A percentile compares a stretch with the other conserved stretches of the same genome.
These are phyloP conservation scores for Gyrodactylus bullatarudis DNA, from an alignment of 1,140 invertebrate species.

Conservation along the genomic window DNA sequence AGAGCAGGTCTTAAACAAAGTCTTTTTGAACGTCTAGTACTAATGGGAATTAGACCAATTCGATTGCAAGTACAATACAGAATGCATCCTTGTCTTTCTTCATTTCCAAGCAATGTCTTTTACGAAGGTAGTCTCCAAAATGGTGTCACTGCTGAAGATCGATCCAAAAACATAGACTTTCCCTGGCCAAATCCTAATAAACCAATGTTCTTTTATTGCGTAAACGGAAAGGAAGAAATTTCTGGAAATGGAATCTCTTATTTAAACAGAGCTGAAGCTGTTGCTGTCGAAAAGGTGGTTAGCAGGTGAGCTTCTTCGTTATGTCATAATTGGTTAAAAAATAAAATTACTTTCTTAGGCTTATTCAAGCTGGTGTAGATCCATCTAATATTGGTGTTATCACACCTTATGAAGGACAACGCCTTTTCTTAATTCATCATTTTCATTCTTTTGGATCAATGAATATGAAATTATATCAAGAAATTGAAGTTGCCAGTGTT, in stretches of 20 bases:
- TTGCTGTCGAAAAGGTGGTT: conserved; percentile 79
- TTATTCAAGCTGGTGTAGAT: conserved; percentile 63
- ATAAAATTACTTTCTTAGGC: conserved; percentile 25
- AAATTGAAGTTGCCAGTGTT: conserved; percentile 93
- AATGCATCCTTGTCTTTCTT: conserved; percentile 69
- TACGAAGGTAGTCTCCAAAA: conserved; percentile 95
- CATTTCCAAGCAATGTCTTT: conserved; percentile 95
- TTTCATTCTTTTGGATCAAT: conserved; percentile 94
- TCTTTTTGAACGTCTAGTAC: conserved; percentile 75
- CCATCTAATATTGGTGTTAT: conserved; percentile 98
- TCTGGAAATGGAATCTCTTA: conserved; percentile 89
- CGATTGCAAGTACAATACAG: conserved; percentile 86
- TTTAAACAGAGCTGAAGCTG: conserved; percentile 72
- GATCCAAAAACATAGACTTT: conserved; percentile 47
- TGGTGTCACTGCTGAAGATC: conserved; percentile 46
- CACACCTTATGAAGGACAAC: conserved; percentile 87
- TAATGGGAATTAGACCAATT: conserved; percentile 69
- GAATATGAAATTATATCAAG: conserved; percentile 78
- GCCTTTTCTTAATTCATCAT: conserved; percentile 82
- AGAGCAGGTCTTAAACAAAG: conserved; percentile 79
- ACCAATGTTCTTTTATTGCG: conserved; percentile 96
- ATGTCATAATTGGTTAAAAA: not conserved
- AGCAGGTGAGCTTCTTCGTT: conserved; percentile 12
- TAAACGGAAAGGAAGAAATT: conserved; percentile 84
- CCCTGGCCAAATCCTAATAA: conserved; percentile 79